Evolutionary conservation across 37 sponge, comb jelly and placozoan species (phyloP), one percentile per base, ranked within the genome.

Genomic region (Amphimedon queenslandica): DNA sequence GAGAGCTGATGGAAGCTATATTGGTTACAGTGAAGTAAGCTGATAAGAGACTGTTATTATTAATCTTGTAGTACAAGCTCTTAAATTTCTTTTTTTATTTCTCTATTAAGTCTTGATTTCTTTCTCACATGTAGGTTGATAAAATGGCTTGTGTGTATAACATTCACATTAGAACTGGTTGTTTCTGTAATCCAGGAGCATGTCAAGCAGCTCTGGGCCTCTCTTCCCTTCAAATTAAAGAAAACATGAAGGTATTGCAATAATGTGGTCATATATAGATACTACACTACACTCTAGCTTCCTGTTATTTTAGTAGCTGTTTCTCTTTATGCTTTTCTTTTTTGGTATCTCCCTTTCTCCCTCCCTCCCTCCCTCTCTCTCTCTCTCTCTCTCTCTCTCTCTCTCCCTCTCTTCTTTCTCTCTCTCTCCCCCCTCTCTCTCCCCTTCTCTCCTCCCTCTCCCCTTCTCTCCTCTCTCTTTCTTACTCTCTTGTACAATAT

Each of bases 171-270:
- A 80, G 97, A 72, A 90, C 95, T 58, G 97, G 97, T 29, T 96
- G 97, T 66, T 96, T 96, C 76, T 96, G 97, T 42, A 96, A 96
- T 75, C 84, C 84, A 31, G 93, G 97, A 57, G 93, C 93, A 0
- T 96, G 94, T 65, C 92, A 94, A 85, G 42, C 29, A 21, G 38
- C 60, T 43, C 78, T 96, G 38, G 81, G 72, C 34, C 30, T 96
- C 3, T 35, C 79, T 27, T 40, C 55, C 0, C 75, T 85, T 29
- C 69, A 70, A 20, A 40, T 95, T 3, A 34, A 63, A 42, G 40
- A 63, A 4, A 41, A 88, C 70, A 33, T 92, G 40, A 70, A 88
- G 83, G 94, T 93, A 20, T 27, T 67, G 35, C 16, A 32, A 67
- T 67, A n/a, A n/a, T n/a, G n/a, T n/a, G n/a, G n/a, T n/a, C n/a